These are phyloP conservation scores for Amphimallon solstitiale DNA, from an alignment of 2,888 invertebrate species.

Conservation along the genomic window DNA sequence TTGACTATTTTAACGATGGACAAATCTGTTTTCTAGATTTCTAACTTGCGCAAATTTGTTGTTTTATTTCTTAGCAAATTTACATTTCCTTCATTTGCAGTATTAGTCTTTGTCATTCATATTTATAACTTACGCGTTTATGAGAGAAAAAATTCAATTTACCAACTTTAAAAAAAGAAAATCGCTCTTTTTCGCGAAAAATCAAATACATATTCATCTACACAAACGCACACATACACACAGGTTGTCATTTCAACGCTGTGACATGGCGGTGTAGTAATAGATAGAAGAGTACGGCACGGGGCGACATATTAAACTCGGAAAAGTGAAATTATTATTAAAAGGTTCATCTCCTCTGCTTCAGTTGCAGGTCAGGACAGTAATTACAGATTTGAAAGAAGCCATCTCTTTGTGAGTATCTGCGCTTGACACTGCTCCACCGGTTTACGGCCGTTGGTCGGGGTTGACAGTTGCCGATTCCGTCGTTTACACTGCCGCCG, in stretches of 20 bases:
- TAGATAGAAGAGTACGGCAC: neutral
- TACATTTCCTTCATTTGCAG: no score
- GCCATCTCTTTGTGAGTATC: conserved; percentile 59
- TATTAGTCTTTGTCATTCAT: no score
- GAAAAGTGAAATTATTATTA: conserved; percentile 41
- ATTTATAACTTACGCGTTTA: no score
- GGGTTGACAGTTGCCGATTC: conserved; percentile 48
- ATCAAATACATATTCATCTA: no score
- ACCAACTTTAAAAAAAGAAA: no score
- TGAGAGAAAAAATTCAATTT: neutral
- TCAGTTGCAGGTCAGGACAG: conserved; percentile 58
- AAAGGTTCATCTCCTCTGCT: conserved; percentile 50
- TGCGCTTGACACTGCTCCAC: conserved; percentile 54
- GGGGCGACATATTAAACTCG: conserved; percentile 3
- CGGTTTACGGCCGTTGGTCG: neutral
- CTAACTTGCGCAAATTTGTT: no score
- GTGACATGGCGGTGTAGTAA: neutral
- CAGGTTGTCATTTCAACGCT: neutral
- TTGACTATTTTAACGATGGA: no score
- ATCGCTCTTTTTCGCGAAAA: no score
- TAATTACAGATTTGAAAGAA: conserved; percentile 60
- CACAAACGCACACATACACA: no score
- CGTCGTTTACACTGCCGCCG: neutral
- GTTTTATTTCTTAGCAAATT: no score
- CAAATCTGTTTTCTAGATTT: no score